Base-by-base conservation (phyloP, 2,888 invertebrate genomes). In the Dusona sp. region DNA sequence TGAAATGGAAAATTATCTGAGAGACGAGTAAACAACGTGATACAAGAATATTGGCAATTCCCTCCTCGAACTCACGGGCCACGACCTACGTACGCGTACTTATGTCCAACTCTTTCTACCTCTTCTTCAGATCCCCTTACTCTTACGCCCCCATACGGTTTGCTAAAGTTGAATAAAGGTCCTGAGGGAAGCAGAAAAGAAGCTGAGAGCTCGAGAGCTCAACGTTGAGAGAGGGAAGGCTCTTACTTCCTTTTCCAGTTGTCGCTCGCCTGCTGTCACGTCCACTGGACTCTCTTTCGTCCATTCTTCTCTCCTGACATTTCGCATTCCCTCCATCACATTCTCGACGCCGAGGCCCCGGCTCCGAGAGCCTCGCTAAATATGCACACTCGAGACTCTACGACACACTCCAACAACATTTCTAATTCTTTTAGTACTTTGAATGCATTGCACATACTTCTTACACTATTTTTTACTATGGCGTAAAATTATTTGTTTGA, bases 191-290 rank as follows among this genome's bases (percentile, higher is more conserved):
- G 74, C 45, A 79, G 70, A 61, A 83, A 85, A 79, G 79, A 74
- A 78, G 73, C 78, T 64, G 64, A 48, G 70, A 68, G 81, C 48
- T 61, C 65, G 75, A 45, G 77, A 65, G 73, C 57, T 51, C 48
- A 67, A 75, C 82, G 67, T 64, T 68, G 65, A 79, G 51, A 29
- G 68, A 79, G 82, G 73, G 48, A 54, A 74, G 70, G 36, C 77
- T 73, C 73, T 73, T 73, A 79, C 75, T 81, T 84, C 86, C 86
- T 80, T 86, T 80, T 83, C 84, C 80, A 74, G 83, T 77, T 83
- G 86, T 86, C 86, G 86, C 86, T 86, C 84, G 80, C 86, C 84
- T 80, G 86, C 77, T 84, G 86, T 84, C 86, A 86, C 86, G 84
- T 81, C 84, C 36, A 74, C 75, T 42, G 70, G 75, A 83, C 83